Percentiles rank a stretch among this genome's conserved stretches.
Evolutionary conservation across 2,113 vertebrate genomes (phyloP).

Genomic region (Pterophyllum scalare): DNA sequence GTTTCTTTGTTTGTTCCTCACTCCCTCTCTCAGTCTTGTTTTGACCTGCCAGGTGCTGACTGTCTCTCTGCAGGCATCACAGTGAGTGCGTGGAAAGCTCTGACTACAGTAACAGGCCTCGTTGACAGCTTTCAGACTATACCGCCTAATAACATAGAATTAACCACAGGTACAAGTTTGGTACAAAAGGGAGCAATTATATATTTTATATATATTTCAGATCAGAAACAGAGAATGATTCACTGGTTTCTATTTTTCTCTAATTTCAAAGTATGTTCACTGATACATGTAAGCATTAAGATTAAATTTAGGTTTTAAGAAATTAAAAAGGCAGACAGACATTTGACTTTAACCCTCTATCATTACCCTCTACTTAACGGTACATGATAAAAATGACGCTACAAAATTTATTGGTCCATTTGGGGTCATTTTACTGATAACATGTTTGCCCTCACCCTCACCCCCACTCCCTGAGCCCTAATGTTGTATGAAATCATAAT

Average conservation of each 20-base stretch:
- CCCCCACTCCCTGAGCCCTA: no score
- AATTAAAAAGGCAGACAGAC: neutral
- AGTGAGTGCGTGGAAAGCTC: neutral
- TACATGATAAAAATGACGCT: neutral
- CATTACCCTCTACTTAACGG: neutral
- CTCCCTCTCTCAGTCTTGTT: conserved; percentile 2
- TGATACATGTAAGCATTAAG: neutral
- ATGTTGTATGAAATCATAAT: neutral
- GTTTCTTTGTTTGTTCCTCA: conserved; percentile 20
- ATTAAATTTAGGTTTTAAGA: neutral
- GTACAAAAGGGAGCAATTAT: neutral
- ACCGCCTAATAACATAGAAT: conserved; percentile 9
- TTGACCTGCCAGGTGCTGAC: conserved; percentile 24
- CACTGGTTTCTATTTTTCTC: neutral
- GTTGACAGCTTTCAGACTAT: conserved; percentile 12
- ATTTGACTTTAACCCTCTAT: neutral
- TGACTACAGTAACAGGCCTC: neutral
- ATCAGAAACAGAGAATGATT: neutral
- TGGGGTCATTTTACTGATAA: neutral
- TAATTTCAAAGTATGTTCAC: neutral
- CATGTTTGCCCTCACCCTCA: neutral
- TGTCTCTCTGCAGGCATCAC: neutral
- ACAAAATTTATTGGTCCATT: neutral
- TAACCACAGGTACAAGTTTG: neutral
- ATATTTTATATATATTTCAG: conserved; percentile 1